These are phyloP conservation scores for Siphlonurus alternatus DNA, from an alignment of 2,888 invertebrate species.

Conservation along the genomic window DNA sequence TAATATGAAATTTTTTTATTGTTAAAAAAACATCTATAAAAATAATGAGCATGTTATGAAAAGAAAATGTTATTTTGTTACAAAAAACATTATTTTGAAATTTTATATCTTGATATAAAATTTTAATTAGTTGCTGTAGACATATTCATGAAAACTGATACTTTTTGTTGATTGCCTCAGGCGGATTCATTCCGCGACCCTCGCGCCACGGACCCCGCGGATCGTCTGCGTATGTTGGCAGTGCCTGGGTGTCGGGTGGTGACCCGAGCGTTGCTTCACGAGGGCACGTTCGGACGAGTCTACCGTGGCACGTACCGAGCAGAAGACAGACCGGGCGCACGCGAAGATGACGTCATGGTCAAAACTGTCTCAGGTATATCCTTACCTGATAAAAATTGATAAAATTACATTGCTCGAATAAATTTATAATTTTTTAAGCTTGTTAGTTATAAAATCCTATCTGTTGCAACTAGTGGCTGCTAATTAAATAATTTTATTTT, in stretches of 20 bases:
- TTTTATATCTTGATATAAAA: too few relatives aligned
- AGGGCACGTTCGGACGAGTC: slow-evolving; percentile 78
- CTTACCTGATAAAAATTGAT: slow-evolving; percentile 2
- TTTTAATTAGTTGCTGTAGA: too few relatives aligned
- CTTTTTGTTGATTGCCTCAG: neutral
- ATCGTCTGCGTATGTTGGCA: slow-evolving; percentile 41
- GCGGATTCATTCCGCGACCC: slow-evolving; percentile 6
- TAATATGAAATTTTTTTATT: too few relatives aligned
- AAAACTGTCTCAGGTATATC: slow-evolving; percentile 75
- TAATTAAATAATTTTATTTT: too few relatives aligned
- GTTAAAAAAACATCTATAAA: neutral
- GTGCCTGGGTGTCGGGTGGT: slow-evolving; percentile 42
- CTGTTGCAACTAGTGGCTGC: too few relatives aligned
- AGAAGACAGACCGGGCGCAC: slow-evolving; percentile 23
- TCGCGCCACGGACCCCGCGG: slow-evolving; percentile 31
- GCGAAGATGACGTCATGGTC: slow-evolving; percentile 55
- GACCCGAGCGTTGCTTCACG: slow-evolving; percentile 43
- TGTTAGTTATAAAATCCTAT: too few relatives aligned
- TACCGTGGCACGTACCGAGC: slow-evolving; percentile 54
- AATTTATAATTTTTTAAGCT: too few relatives aligned
- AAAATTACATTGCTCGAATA: neutral
- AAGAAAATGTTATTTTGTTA: too few relatives aligned
- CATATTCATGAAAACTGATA: neutral
- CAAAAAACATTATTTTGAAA: too few relatives aligned
- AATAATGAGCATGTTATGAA: too few relatives aligned